Percentiles rank a stretch among this genome's conserved stretches.
These are phyloP conservation scores for Centroberyx gerrardi DNA, from an alignment of 2,797 vertebrate genomes.

Conservation along the genomic window DNA sequence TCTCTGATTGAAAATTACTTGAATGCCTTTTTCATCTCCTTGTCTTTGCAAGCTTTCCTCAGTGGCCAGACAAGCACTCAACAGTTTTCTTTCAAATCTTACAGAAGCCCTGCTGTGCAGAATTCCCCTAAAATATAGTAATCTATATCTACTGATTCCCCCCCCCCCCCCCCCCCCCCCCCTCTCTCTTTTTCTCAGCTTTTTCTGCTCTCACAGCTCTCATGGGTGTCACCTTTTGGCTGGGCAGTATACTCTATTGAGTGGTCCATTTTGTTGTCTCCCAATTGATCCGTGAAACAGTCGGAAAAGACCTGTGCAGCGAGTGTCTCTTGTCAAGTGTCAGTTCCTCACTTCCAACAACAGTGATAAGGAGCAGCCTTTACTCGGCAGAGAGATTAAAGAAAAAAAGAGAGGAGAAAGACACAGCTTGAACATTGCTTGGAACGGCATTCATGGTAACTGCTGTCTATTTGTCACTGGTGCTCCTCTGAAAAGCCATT, in stretches of 20 bases:
- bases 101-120: background rate
- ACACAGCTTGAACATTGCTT: slow-evolving; percentile 18
- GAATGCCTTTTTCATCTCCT: background rate
- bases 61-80: background rate
- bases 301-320: slow-evolving; percentile 19
- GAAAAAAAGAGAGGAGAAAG: slow-evolving; percentile 6
- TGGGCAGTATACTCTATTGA: slow-evolving; percentile 39
- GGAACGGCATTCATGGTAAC: background rate
- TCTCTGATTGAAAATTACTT: background rate
- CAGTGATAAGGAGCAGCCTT: slow-evolving; percentile 19
- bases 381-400: slow-evolving; percentile 5
- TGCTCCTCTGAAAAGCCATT: slow-evolving; percentile 14
- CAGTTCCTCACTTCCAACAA: slow-evolving; percentile 25
- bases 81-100: slow-evolving; percentile 24
- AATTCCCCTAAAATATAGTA: slow-evolving; percentile 28
- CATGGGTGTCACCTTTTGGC: background rate
- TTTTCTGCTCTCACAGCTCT: slow-evolving; percentile 18
- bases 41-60: slow-evolving; percentile 11
- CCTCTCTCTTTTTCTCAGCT: slow-evolving; percentile 17
- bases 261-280: slow-evolving; percentile 22
- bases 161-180: background rate
- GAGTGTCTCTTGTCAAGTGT: slow-evolving; percentile 36
- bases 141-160: slow-evolving; percentile 32
- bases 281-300: slow-evolving; percentile 40
- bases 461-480: slow-evolving; percentile 22